Percentiles rank a stretch among this genome's conserved stretches.
Conservation (phyloP, 2,113 vertebrate species). For the Dicerorhinus sumatrensis region DNA sequence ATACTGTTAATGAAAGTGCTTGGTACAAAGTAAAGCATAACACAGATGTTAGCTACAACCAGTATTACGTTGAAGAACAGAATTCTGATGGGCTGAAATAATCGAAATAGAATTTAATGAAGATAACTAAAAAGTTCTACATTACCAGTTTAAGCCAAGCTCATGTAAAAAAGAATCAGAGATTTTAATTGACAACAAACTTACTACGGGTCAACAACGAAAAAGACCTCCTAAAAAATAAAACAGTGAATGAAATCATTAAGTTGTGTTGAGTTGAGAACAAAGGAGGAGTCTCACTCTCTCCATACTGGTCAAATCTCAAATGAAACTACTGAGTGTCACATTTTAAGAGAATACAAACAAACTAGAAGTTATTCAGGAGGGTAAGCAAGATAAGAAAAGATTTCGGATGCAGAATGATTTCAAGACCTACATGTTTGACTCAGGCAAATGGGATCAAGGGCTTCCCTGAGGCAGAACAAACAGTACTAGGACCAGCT, state of each 20-base stretch:
- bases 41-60: not conserved
- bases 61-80: not conserved
- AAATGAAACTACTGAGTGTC: not conserved
- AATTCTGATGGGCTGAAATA: constrained; percentile 22
- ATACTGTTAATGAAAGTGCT: not conserved
- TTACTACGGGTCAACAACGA: constrained; percentile 16
- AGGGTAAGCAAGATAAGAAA: not conserved
- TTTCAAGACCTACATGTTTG: not conserved
- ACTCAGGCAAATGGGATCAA: not conserved
- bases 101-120: constrained; percentile 26
- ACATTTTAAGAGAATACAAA: constrained; percentile 1
- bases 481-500: not conserved
- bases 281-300: not conserved
- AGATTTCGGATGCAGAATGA: not conserved
- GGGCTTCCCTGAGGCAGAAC: not conserved
- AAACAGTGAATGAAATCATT: constrained; percentile 17
- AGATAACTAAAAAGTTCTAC: not conserved
- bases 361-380: not conserved
- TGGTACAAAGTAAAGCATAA: constrained; percentile 14
- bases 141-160: not conserved
- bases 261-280: not conserved
- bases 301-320: constrained; percentile 12
- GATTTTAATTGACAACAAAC: constrained; percentile 42
- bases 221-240: not conserved
- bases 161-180: not conserved